A percentile compares a stretch with the other conserved stretches of the same genome.
Conservation (phyloP, 2,113 vertebrate species). For the Aplodontia rufa region DNA sequence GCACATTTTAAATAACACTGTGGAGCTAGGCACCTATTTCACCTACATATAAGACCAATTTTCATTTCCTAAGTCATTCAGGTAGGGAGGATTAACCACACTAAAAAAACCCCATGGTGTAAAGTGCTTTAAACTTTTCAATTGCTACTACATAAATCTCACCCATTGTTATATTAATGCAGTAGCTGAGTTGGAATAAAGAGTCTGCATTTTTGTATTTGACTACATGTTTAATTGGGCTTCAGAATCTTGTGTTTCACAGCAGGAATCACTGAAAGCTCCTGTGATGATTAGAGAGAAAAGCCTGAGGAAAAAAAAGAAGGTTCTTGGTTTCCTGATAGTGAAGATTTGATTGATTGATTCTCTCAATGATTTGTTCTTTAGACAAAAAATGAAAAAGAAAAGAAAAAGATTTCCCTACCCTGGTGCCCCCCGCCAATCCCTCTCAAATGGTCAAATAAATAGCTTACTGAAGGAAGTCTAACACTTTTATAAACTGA, state of each 20-base stretch:
- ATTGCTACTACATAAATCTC: constrained; percentile 26
- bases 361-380: constrained; percentile 56
- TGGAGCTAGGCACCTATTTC: neutral
- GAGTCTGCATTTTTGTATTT: constrained; percentile 50
- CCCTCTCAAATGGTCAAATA: constrained; percentile 22
- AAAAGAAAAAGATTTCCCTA: neutral
- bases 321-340: constrained; percentile 2
- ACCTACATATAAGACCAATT: neutral
- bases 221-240: constrained; percentile 58
- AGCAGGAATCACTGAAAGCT: constrained; percentile 17
- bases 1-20: constrained; percentile 28
- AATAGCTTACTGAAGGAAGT: constrained; percentile 53
- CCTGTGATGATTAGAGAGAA: constrained; percentile 42
- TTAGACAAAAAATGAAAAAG: too few relatives aligned
- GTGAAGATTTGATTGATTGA: constrained; percentile 55
- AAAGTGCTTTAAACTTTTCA: constrained; percentile 54
- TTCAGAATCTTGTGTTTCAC: constrained; percentile 54
- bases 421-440: neutral
- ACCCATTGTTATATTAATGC: constrained; percentile 43
- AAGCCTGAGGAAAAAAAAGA: neutral
- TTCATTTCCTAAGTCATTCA: constrained; percentile 37
- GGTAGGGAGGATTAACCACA: neutral
- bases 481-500: constrained; percentile 58
- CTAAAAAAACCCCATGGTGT: neutral
- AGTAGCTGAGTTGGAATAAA: constrained; percentile 8